Evolutionary conservation across 2,113 vertebrate genomes (phyloP).

Genomic region (Mobula hypostoma): DNA sequence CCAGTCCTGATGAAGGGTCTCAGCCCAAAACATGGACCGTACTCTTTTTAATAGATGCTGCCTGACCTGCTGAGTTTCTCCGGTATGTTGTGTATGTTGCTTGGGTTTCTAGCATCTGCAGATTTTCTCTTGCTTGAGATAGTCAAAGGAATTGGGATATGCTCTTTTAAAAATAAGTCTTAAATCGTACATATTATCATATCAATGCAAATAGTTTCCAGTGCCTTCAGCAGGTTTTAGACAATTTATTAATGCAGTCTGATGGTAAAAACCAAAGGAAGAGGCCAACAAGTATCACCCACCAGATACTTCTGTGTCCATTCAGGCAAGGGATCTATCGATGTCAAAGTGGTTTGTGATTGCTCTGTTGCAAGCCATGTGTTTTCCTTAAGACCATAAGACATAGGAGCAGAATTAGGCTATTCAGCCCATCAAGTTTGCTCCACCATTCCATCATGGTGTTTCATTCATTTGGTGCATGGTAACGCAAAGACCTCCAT

Average conservation of each 20-base stretch:
- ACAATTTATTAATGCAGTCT: not conserved
- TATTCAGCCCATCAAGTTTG: too few relatives aligned
- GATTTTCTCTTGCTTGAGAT: not conserved
- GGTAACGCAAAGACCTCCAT: not conserved
- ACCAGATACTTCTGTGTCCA: not conserved
- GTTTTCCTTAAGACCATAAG: not conserved
- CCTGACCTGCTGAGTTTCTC: too few relatives aligned
- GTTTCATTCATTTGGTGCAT: not conserved
- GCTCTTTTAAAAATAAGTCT: not conserved
- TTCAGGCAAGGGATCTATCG: not conserved
- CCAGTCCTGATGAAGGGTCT: too few relatives aligned
- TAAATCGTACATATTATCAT: not conserved
- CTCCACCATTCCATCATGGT: too few relatives aligned
- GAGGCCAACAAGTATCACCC: not conserved
- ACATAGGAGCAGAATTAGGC: too few relatives aligned
- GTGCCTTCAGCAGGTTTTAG: not conserved
- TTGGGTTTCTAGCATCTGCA: too few relatives aligned
- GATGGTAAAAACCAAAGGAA: not conserved
- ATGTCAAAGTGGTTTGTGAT: not conserved
- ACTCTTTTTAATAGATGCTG: too few relatives aligned
- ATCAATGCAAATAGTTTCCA: not conserved
- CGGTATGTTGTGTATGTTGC: too few relatives aligned
- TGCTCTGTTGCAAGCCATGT: not conserved
- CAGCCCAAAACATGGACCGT: too few relatives aligned
- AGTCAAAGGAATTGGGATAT: not conserved